These are phyloP conservation scores for Mnemiopsis leidyi DNA, from an alignment of 37 sponge, comb jelly and placozoan genomes.

Conservation along the genomic window DNA sequence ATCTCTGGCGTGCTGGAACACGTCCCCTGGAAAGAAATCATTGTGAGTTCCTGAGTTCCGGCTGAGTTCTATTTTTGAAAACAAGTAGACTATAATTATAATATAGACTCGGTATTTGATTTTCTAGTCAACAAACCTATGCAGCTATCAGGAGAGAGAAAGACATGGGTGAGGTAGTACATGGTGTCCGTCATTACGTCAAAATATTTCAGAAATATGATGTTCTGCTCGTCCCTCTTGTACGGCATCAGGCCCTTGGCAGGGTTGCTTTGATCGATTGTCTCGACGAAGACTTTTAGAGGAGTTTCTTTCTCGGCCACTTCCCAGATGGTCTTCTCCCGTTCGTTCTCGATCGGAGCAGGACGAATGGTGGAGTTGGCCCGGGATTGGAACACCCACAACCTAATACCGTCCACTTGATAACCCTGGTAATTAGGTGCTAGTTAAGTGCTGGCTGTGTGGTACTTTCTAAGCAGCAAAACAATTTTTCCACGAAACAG, in stretches of 20 bases:
- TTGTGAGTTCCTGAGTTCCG: no score
- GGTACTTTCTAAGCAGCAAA: no score
- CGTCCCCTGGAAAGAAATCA: constrained; percentile 50
- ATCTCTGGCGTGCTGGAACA: constrained; percentile 60
- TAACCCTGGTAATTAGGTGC: constrained; percentile 83
- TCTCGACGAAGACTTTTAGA: constrained; percentile 56
- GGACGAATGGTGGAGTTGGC: constrained; percentile 80
- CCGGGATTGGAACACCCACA: constrained; percentile 87
- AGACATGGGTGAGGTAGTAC: constrained; percentile 54
- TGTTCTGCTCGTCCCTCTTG: constrained; percentile 55
- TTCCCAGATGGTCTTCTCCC: constrained; percentile 62
- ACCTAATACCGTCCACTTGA: constrained; percentile 68
- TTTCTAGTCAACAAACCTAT: constrained; percentile 1
- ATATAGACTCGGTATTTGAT: no score
- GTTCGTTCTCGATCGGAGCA: constrained; percentile 67
- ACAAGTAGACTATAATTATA: no score
- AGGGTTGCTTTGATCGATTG: constrained; percentile 35
- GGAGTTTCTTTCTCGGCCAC: constrained; percentile 57
- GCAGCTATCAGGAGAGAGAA: constrained; percentile 25
- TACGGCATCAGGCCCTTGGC: constrained; percentile 1
- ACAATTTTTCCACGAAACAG: no score
- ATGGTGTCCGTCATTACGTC: constrained; percentile 68
- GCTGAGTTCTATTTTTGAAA: no score
- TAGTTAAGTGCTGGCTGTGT: no score
- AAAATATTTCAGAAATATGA: constrained; percentile 91